Conservation (phyloP, 2,888 invertebrate genomes). For the Octonoba sinensis region DNA sequence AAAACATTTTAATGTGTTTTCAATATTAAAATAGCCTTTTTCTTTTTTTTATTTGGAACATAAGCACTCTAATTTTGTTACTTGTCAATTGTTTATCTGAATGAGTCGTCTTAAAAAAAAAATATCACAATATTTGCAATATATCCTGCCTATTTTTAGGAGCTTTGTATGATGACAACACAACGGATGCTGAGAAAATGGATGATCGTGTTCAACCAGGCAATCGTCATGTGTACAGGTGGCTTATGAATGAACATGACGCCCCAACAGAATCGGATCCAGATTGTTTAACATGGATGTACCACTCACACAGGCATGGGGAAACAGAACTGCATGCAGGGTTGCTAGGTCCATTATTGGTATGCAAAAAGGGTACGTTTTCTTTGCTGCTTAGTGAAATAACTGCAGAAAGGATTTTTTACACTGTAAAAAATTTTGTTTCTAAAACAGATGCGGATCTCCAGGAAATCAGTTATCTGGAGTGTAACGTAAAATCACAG, state of each 20-base stretch:
- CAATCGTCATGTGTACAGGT: slow-evolving; percentile 51
- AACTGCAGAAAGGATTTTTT: too few species aligned
- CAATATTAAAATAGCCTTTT: too few species aligned
- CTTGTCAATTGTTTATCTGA: too few species aligned
- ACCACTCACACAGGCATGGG: slow-evolving; percentile 62
- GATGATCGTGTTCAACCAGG: slow-evolving; percentile 64
- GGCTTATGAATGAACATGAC: slow-evolving; percentile 60
- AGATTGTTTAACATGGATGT: slow-evolving; percentile 66
- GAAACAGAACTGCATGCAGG: slow-evolving; percentile 65
- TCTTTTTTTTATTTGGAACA: too few species aligned
- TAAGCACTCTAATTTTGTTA: too few species aligned
- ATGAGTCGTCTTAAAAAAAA: too few species aligned
- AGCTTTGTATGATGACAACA: slow-evolving; percentile 62
- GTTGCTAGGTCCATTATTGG: slow-evolving; percentile 61
- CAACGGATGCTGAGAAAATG: slow-evolving; percentile 40
- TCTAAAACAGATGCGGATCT: neutral
- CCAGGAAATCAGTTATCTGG: too few species aligned
- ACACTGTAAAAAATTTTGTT: neutral
- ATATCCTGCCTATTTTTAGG: too few species aligned
- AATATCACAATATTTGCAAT: too few species aligned
- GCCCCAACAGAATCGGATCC: slow-evolving; percentile 64
- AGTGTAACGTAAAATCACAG: too few species aligned
- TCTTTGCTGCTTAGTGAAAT: neutral
- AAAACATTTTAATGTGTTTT: too few species aligned
- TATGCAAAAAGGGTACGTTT: slow-evolving; percentile 63